phyloP scores from a whole-genome alignment of 2,888 invertebrate species.

The Cheilosia impressa region DNA sequence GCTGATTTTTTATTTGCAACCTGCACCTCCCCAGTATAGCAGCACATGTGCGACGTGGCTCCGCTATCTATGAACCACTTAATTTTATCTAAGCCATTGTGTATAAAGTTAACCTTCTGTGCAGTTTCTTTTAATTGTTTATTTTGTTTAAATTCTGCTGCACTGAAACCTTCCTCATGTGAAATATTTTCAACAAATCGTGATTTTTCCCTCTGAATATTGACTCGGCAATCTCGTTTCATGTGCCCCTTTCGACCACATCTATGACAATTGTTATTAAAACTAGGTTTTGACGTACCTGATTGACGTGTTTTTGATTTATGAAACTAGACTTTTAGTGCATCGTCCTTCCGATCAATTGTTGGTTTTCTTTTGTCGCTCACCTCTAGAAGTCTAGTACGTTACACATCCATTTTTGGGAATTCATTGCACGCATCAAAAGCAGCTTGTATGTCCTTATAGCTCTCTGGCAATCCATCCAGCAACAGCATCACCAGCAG shows the following conservation, averaged over 20 bases:
- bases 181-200: not conserved
- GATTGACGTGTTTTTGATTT: too few species aligned
- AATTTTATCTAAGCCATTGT: slow-evolving; percentile 2
- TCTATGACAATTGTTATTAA: too few species aligned
- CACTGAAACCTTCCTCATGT: slow-evolving; percentile 23
- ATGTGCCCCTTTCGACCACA: too few species aligned
- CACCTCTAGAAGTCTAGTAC: not conserved
- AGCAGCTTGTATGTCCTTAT: slow-evolving; percentile 49
- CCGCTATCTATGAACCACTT: slow-evolving; percentile 18
- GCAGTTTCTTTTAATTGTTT: not conserved
- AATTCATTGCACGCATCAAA: slow-evolving; percentile 56
- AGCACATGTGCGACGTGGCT: too few species aligned
- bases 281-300: too few species aligned
- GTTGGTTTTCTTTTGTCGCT: too few species aligned
- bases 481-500: slow-evolving; percentile 44
- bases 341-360: too few species aligned
- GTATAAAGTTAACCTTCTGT: slow-evolving; percentile 5
- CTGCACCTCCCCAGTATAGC: too few species aligned
- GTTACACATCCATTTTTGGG: slow-evolving; percentile 9
- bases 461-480: slow-evolving; percentile 33
- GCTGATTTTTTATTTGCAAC: too few species aligned
- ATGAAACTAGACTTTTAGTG: too few species aligned
- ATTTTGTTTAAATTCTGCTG: not conserved
- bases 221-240: too few species aligned
- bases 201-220: too few species aligned